phyloP scores from a whole-genome alignment of 2,797 vertebrate genomes.

The Otolemur crassicaudatus region DNA sequence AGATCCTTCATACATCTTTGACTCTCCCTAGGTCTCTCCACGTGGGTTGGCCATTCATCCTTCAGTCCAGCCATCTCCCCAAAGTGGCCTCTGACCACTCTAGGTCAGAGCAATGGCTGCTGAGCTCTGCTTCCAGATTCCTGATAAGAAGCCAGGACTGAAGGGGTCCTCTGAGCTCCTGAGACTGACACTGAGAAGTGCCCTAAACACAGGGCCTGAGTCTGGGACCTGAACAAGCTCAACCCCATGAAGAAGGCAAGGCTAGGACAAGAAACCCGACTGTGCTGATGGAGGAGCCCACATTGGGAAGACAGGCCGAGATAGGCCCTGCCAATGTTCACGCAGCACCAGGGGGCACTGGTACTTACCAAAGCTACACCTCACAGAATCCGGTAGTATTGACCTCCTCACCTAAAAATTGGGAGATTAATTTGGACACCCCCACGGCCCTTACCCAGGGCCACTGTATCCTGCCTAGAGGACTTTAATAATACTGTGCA shows the following conservation, averaged over 20 bases:
- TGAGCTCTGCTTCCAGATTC: background rate
- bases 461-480: background rate
- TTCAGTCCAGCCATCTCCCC: background rate
- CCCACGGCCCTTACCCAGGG: background rate
- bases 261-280: too few species aligned
- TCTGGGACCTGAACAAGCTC: background rate
- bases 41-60: background rate
- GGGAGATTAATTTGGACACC: background rate
- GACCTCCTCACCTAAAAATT: background rate
- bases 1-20: background rate
- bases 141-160: background rate
- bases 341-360: background rate
- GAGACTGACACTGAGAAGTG: background rate
- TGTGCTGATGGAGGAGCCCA: background rate
- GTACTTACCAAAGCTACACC: background rate
- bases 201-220: background rate
- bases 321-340: background rate
- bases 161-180: background rate
- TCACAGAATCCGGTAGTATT: accelerated
- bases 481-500: background rate
- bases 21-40: accelerated
- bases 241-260: background rate
- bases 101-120: background rate
- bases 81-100: background rate
- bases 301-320: background rate